Evolutionary conservation across 2,797 vertebrate genomes (phyloP), one percentile per base, ranked within the genome.

Genomic region (Triplophysa bombifrons): DNA sequence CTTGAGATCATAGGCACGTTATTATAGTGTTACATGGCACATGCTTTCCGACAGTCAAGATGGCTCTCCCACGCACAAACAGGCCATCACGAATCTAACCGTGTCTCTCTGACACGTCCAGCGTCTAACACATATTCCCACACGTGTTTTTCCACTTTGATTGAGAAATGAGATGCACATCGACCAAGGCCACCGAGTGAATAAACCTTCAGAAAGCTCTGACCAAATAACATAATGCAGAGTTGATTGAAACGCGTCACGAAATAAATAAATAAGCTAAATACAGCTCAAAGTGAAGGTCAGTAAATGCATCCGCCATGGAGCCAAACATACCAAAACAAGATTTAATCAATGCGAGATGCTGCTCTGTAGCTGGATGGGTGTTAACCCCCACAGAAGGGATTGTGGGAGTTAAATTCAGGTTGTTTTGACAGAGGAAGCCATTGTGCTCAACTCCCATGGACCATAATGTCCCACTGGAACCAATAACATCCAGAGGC

Each of bases 361-460:
- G 41, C 20, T 16, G 3, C 38, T 19, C 16, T 67, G 76, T 34
- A 34, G 25, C 34, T 44, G 60, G 27, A 50, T 19, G 30, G 13
- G 2, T 53, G 44, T 38, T 74, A 48, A 46, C 22, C 20, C 50
- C 44, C 9, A 25, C 19, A 53, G 53, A 55, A 30, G 84, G 61
- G 80, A 80, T 25, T 74, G 27, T 25, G 74, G 66, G 72, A 34
- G 70, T 81, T 85, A 75, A 66, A 46, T 76, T 72, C 41, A 53
- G 76, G 68, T 81, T 85, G 75, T 81, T 85, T 79, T 82, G 68
- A 30, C 30, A 30, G 30, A 30, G 30, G 30, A 30, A 30, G 27
- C 63, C 17, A 61, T 11, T 64, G 55, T 48, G 68, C 17, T 74
- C 72, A 81, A 25, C 22, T 81, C 79, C 84, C 14, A 41, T 14